Conservation (phyloP, 2,797 vertebrate genomes). For the Anableps anableps region DNA sequence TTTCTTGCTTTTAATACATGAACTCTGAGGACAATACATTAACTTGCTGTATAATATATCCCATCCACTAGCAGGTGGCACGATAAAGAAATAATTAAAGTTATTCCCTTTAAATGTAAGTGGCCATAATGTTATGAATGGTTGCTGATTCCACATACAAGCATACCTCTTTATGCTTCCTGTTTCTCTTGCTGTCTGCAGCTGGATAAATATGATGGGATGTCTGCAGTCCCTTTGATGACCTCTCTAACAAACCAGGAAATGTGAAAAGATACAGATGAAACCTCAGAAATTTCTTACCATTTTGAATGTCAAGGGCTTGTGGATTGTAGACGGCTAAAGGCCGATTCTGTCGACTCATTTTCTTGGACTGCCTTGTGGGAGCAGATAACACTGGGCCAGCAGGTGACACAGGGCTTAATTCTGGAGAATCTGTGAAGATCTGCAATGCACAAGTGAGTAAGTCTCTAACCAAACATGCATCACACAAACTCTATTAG, state of each 20-base stretch:
- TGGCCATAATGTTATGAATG: background rate
- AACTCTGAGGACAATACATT: background rate
- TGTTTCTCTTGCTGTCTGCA: conserved; percentile 3
- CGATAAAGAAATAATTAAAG: background rate
- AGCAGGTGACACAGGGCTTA: conserved; percentile 78
- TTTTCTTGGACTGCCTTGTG: conserved; percentile 91
- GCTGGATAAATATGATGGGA: conserved; percentile 13
- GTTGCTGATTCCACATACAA: background rate
- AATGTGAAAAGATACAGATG: conserved; percentile 23
- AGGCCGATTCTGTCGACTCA: conserved; percentile 87
- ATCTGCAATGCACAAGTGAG: conserved; percentile 83
- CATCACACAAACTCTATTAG: conserved; percentile 21
- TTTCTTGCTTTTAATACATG: background rate
- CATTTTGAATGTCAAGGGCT: conserved; percentile 89
- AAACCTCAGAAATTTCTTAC: conserved; percentile 78
- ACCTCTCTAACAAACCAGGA: conserved; percentile 9
- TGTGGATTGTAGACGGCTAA: conserved; percentile 94
- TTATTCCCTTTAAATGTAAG: background rate
- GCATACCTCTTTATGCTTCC: background rate
- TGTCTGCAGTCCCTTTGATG: background rate
- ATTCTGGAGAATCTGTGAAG: conserved; percentile 90
- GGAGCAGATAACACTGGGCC: conserved; percentile 85
- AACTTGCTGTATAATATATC: background rate
- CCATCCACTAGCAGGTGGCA: background rate
- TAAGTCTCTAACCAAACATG: conserved; percentile 34